A percentile compares a stretch with the other conserved stretches of the same genome.
phyloP scores from a whole-genome alignment of 2,888 invertebrate species.

The Amphipoea lucens region DNA sequence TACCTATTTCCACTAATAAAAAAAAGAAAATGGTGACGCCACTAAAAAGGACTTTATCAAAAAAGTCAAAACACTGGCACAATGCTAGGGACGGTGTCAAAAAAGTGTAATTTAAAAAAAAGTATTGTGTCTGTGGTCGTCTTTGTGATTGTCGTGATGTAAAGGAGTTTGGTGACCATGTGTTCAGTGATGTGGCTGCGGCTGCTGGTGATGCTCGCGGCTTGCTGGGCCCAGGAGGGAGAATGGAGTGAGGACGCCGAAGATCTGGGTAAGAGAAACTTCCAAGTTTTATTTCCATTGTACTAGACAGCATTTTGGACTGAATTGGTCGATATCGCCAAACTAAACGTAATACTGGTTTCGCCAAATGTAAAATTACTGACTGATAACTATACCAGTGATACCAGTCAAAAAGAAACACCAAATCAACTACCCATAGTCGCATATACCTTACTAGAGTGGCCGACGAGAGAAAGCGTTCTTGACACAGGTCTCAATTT shows the following conservation, averaged over 20 bases:
- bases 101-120: constrained; percentile 61
- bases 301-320: neutral
- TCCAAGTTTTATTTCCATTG: neutral
- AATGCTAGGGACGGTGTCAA: constrained; percentile 44
- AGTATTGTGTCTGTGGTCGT: constrained; percentile 53
- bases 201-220: constrained; percentile 84
- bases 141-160: constrained; percentile 72
- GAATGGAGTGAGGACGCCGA: constrained; percentile 89
- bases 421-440: neutral
- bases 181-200: constrained; percentile 85
- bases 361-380: neutral
- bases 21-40: constrained; percentile 49
- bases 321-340: neutral
- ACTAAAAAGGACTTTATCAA: constrained; percentile 36
- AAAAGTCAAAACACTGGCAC: constrained; percentile 47
- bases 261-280: constrained; percentile 81
- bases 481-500: neutral
- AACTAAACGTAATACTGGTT: neutral
- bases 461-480: neutral
- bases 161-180: constrained; percentile 77
- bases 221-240: constrained; percentile 87
- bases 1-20: neutral
- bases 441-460: neutral
- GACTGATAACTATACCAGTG: neutral
- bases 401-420: neutral